These are phyloP conservation scores for Toxotes jaculatrix DNA, from an alignment of 2,113 vertebrate genomes.

Conservation along the genomic window DNA sequence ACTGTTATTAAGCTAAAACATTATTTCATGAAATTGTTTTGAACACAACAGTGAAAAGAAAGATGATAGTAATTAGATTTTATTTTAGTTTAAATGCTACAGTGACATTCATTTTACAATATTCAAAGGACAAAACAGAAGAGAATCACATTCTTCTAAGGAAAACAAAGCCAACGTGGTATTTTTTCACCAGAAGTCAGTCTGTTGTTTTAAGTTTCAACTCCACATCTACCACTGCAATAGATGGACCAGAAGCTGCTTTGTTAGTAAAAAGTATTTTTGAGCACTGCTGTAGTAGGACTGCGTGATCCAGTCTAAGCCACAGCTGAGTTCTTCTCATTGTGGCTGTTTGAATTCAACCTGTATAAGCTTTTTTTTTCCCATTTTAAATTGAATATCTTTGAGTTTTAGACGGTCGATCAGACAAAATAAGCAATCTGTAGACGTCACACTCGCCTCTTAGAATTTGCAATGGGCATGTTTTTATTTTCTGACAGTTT, in stretches of 20 bases:
- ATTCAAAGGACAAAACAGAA: not conserved
- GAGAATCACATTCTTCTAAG: not conserved
- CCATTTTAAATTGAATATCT: not conserved
- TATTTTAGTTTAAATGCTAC: not conserved
- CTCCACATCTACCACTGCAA: too few relatives aligned
- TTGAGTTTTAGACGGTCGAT: not conserved
- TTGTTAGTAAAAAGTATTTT: not conserved
- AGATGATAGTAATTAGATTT: not conserved
- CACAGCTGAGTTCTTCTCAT: slow-evolving; percentile 20
- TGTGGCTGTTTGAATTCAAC: slow-evolving; percentile 23
- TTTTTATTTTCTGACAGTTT: too few relatives aligned
- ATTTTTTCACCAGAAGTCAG: too few relatives aligned
- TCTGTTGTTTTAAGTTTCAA: too few relatives aligned
- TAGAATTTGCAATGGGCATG: not conserved
- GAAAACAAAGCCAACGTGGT: not conserved
- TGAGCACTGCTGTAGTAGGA: not conserved
- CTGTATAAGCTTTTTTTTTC: not conserved
- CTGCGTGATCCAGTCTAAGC: not conserved
- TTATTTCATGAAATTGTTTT: not conserved
- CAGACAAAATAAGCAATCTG: not conserved
- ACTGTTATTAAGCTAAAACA: slow-evolving; percentile 6
- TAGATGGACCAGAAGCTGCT: too few relatives aligned
- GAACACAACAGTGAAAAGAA: not conserved
- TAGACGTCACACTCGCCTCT: not conserved
- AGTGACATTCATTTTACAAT: not conserved